Evolutionary conservation across 2,888 invertebrate species (phyloP), one percentile per base, ranked within the genome.

Genomic region (Callyntrura sp.): DNA sequence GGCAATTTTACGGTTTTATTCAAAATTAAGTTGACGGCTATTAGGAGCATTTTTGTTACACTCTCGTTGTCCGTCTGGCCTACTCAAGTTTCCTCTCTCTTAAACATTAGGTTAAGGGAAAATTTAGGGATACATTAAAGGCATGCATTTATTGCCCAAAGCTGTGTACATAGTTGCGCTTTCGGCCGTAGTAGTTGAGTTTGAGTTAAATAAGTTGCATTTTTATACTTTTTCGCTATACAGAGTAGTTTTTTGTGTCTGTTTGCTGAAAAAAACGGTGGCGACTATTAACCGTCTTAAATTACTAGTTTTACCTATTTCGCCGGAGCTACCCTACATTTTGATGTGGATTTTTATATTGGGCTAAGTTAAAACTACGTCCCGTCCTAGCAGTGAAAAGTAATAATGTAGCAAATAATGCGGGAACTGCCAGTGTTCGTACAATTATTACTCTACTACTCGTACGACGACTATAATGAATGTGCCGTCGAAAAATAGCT

Each of bases 301-400:
- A 85, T 85, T 85, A 85, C 73, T 60, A 23, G 62, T 78, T 85
- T 78, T 45, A 73, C 70, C 73, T 57, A 60, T 17, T 84, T 73
- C 23, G 73, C 14, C 28, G 11, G n/a, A 48, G 14, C 23, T 48
- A 73, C 73, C 48, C 73, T 73, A 73, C 48, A 73, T 45, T 73
- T 73, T 20, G 6, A 14, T 51, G 51, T 51, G 35, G 35, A 35
- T 35, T 2, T 35, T 35, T 2, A 35, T 35, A 35, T 35, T 35
- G 35, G 2, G 6, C 35, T 35, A 35, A 6, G 35, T 6, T 35
- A 35, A 35, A 35, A 51, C 51, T 51, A 51, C 51, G n/a, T n/a
- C 3, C 9, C n/a, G n/a, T n/a, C n/a, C 9, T 51, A 51, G 5
- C 12, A 14, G 51, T 51, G n/a, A 70, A 70, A 35, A 70, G 68